A percentile compares a stretch with the other conserved stretches of the same genome.
These are phyloP conservation scores for Crotalus viridis DNA, from an alignment of 2,113 vertebrate species.

Conservation along the genomic window DNA sequence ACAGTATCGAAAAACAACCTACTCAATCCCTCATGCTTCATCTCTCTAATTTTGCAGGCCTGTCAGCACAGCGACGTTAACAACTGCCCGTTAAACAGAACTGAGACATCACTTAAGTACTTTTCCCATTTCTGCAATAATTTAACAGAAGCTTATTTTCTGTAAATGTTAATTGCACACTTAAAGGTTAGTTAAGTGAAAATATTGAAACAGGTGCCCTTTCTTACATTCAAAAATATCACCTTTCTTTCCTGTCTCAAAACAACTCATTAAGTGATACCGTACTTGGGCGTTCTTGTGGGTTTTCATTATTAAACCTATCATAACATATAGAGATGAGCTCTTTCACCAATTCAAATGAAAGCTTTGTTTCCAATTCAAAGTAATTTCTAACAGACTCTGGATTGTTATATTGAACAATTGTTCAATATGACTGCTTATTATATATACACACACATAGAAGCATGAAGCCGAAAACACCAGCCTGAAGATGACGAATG, in stretches of 20 bases:
- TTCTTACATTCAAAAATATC: constrained; percentile 70
- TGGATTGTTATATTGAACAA: background rate
- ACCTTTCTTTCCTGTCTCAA: constrained; percentile 62
- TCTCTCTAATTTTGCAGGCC: constrained; percentile 44
- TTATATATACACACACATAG: too few species aligned
- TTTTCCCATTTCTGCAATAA: constrained; percentile 56
- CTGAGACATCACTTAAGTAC: constrained; percentile 47
- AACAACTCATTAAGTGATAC: constrained; percentile 70
- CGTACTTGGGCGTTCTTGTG: constrained; percentile 28
- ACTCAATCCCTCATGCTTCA: constrained; percentile 29
- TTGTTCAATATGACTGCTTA: too few species aligned
- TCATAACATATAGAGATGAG: background rate
- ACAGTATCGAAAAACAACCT: background rate
- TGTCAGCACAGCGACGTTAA: constrained; percentile 34
- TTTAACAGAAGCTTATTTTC: constrained; percentile 69
- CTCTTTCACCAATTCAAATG: background rate
- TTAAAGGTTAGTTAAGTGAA: constrained; percentile 83
- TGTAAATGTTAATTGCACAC: constrained; percentile 86
- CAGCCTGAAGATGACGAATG: too few species aligned
- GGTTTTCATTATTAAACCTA: constrained; percentile 22
- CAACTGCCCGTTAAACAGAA: constrained; percentile 50
- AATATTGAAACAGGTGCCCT: constrained; percentile 73
- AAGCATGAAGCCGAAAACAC: too few species aligned
- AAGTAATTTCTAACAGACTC: background rate
- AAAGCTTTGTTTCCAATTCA: background rate